Base-by-base conservation (phyloP, 2,797 vertebrate genomes). In the Mus minutoides region DNA sequence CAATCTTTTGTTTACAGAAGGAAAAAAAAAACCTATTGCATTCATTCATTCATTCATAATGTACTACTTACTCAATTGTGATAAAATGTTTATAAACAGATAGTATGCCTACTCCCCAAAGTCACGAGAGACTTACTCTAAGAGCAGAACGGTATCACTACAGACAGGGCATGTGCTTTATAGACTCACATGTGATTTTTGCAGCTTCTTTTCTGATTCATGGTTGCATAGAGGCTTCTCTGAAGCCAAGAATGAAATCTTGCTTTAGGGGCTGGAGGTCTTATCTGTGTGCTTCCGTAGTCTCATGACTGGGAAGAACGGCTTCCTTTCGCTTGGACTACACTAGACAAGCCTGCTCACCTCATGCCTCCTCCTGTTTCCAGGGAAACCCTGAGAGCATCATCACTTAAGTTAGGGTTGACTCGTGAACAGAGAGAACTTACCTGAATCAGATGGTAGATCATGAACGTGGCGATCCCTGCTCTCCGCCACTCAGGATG, bases 371-470 rank as follows among this genome's bases (percentile, higher is more conserved):
- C 80, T 88, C 46, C 9, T 13, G 34, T 46, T 62, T 82, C 52
- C 67, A 19, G 40, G 40, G 80, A 3, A 91, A 29, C 92, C 67
- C 37, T 64, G 54, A 88, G 62, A 86, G 13, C 2, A 10, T 87
- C 84, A 92, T 58, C 19, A 52, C 24, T 19, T 49, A n/a, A 43
- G 4, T 71, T n/a, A 93, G 6, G 2, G 3, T 46, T 11, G 73
- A 79, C 85, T 29, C 40, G 26, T 11, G 16, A 92, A 52, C 52
- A 62, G 3, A 86, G 69, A 92, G 8, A n/a, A 89, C 92, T 94
- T 98, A 99, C 99, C 99, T 99, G 99, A 97, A 99, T 99, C 58
- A 99, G 99, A 95, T 99, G 99, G 97, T 99, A 99, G 98, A 99
- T 99, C 99, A 99, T 99, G 98, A 99, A 99, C 22, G 99, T 99